Evolutionary conservation across 2,113 vertebrate species (phyloP).

Genomic region (Tamias sibiricus): DNA sequence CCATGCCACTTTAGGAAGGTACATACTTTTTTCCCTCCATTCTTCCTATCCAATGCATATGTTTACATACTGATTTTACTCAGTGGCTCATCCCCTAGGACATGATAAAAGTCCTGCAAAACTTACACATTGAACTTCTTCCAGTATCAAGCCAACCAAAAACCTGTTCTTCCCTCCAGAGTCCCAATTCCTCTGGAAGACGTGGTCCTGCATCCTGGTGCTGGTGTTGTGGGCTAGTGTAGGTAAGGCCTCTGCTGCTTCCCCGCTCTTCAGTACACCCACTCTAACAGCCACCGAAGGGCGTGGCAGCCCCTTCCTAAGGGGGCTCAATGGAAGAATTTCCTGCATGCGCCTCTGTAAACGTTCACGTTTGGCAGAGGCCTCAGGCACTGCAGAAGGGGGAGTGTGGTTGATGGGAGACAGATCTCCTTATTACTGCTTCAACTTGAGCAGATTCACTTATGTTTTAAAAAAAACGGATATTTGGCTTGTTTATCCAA

Average conservation of each 20-base stretch:
- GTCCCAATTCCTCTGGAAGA: background rate
- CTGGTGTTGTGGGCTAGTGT: background rate
- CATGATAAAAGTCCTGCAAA: background rate
- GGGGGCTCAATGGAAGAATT: too few species aligned
- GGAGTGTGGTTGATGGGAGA: too few species aligned
- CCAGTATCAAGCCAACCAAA: background rate
- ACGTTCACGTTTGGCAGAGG: too few species aligned
- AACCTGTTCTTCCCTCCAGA: background rate
- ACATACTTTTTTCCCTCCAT: background rate
- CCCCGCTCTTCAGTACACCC: background rate
- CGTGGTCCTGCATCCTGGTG: background rate
- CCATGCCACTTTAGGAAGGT: background rate
- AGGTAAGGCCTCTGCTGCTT: background rate
- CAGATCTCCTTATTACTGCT: too few species aligned
- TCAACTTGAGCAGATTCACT: too few species aligned
- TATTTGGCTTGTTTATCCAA: too few species aligned
- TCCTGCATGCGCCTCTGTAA: too few species aligned
- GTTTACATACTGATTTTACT: background rate
- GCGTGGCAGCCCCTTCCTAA: background rate
- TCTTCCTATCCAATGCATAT: background rate
- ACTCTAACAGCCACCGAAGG: background rate
- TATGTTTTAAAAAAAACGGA: too few species aligned
- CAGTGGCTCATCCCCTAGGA: background rate
- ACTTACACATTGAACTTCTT: background rate
- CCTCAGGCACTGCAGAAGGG: too few species aligned